Evolutionary conservation across 1,140 invertebrate species (phyloP).

Genomic region (Calliphora vicina): DNA sequence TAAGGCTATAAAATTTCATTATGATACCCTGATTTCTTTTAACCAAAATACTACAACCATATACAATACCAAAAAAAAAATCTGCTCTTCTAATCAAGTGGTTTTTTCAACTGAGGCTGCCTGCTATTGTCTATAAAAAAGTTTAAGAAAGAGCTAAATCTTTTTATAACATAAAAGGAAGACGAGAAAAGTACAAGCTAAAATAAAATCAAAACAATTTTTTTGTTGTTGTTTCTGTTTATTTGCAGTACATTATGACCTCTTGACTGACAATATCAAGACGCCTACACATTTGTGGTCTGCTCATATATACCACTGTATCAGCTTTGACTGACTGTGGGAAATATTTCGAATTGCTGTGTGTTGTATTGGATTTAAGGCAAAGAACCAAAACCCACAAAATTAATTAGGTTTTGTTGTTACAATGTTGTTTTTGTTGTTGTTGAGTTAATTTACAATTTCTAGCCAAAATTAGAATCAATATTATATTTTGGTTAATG

Average conservation of each 20-base stretch:
- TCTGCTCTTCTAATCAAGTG: constrained; percentile 2
- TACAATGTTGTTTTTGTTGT: background rate
- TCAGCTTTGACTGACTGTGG: background rate
- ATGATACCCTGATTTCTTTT: background rate
- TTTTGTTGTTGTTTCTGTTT: background rate
- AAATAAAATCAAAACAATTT: background rate
- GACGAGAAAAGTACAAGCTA: background rate
- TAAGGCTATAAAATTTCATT: background rate
- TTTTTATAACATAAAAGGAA: background rate
- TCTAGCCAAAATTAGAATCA: background rate
- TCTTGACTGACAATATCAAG: constrained; percentile 33
- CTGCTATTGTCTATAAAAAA: background rate
- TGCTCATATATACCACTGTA: background rate
- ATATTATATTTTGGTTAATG: background rate
- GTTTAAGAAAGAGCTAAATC: background rate
- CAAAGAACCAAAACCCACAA: background rate
- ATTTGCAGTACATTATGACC: constrained; percentile 21
- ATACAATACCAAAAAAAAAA: too few relatives aligned
- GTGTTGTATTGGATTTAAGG: too few relatives aligned
- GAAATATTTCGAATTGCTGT: background rate
- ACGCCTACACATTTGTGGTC: constrained; percentile 9
- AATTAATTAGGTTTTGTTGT: background rate
- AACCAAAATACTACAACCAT: too few relatives aligned
- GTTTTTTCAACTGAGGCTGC: background rate
- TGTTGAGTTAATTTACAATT: background rate